Percentiles rank a stretch among this genome's conserved stretches.
phyloP scores from a whole-genome alignment of 2,888 invertebrate species.

The Drosophila pullipes region DNA sequence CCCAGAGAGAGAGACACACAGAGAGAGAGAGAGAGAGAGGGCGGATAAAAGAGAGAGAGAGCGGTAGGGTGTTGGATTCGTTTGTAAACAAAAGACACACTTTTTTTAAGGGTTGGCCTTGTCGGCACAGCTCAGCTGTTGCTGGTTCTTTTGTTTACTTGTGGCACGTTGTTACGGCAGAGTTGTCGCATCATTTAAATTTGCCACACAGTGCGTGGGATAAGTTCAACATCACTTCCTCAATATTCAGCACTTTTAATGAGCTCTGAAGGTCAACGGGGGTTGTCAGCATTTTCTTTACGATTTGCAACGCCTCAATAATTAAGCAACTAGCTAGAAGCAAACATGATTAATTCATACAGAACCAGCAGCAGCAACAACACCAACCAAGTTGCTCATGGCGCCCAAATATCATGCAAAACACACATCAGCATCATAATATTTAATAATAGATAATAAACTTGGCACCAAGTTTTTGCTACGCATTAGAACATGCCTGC shows the following conservation, averaged over 20 bases:
- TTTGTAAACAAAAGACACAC: constrained; percentile 65
- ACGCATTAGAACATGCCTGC: constrained; percentile 23
- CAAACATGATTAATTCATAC: constrained; percentile 41
- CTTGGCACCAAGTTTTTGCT: constrained; percentile 24
- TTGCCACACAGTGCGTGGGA: constrained; percentile 49
- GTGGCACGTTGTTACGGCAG: constrained; percentile 11
- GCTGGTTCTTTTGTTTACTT: constrained; percentile 47
- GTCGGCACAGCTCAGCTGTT: constrained; percentile 52
- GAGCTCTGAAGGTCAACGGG: constrained; percentile 57
- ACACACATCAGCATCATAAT: constrained; percentile 23
- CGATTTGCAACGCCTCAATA: constrained; percentile 44
- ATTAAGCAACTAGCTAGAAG: constrained; percentile 39
- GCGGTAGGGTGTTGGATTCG: constrained; percentile 1
- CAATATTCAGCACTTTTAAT: constrained; percentile 43
- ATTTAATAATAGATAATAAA: constrained; percentile 1
- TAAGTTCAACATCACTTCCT: constrained; percentile 38
- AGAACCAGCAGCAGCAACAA: constrained; percentile 33
- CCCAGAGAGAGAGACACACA: constrained; percentile 4
- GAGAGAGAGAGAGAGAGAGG: neutral
- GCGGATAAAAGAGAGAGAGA: constrained; percentile 48
- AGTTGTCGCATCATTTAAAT: constrained; percentile 14
- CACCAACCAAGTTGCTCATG: constrained; percentile 50
- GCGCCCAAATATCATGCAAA: constrained; percentile 59
- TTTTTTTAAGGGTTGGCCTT: constrained; percentile 53
- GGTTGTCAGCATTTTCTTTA: constrained; percentile 43